A percentile compares a stretch with the other conserved stretches of the same genome.
Conservation (phyloP, 2,113 vertebrate species). For the Bubalus kerabau region DNA sequence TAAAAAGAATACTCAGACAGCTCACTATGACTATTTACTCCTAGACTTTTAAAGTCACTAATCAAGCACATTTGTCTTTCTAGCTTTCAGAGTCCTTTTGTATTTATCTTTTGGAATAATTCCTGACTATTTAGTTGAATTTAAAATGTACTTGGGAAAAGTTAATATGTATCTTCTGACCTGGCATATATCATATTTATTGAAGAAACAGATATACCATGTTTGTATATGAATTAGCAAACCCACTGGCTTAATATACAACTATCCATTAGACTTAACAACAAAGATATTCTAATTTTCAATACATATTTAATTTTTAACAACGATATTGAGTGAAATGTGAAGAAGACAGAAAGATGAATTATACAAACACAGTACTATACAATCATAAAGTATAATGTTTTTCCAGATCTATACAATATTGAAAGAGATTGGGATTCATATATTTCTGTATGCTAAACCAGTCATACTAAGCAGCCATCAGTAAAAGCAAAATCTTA, state of each 20-base stretch:
- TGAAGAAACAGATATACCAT: not conserved
- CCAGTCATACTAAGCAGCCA: not conserved
- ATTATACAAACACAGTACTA: not conserved
- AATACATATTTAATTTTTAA: not conserved
- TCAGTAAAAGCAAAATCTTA: not conserved
- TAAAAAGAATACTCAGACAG: not conserved
- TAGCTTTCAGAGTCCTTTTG: not conserved
- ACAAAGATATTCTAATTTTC: not conserved
- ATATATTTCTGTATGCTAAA: not conserved
- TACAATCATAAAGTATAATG: not conserved
- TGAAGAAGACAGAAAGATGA: not conserved
- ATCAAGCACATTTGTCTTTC: not conserved
- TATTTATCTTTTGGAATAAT: not conserved
- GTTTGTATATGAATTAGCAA: not conserved
- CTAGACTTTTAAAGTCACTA: not conserved
- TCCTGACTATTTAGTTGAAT: not conserved
- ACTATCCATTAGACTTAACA: not conserved
- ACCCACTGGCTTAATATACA: not conserved
- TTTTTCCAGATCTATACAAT: not conserved
- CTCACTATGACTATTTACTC: not conserved
- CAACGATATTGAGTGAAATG: not conserved
- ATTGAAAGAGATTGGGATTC: not conserved
- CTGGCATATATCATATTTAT: not conserved
- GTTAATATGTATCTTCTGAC: not conserved
- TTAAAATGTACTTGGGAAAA: not conserved